phyloP scores from a whole-genome alignment of 2,113 vertebrate genomes.

The Anoura caudifer region DNA sequence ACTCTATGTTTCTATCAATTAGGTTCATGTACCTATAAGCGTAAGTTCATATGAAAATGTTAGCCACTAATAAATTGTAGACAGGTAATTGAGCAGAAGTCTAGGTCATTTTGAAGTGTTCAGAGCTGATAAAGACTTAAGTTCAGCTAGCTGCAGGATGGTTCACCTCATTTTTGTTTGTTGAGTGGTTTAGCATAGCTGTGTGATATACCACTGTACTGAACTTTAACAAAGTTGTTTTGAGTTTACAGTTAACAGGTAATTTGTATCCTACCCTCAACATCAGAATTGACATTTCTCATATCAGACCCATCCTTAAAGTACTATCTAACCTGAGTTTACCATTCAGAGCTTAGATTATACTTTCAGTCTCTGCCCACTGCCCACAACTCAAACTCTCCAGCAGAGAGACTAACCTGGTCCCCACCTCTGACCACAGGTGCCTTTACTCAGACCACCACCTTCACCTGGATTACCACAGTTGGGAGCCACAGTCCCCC shows the following conservation, averaged over 20 bases:
- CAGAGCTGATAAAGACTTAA: background rate
- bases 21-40: background rate
- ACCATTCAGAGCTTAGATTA: background rate
- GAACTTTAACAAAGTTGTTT: background rate
- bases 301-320: background rate
- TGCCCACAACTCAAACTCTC: background rate
- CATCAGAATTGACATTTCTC: background rate
- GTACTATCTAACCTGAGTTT: background rate
- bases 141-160: background rate
- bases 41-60: background rate
- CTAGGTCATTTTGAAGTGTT: background rate
- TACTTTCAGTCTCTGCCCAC: background rate
- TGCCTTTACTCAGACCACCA: background rate
- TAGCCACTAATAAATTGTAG: background rate
- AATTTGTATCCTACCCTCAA: background rate
- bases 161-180: background rate
- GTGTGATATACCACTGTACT: background rate
- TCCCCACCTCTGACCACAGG: background rate
- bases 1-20: background rate
- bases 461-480: background rate
- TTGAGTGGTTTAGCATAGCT: background rate
- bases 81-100: background rate
- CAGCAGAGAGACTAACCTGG: background rate
- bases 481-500: background rate
- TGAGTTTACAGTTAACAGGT: background rate